Evolutionary conservation across 2,113 vertebrate genomes (phyloP).

Genomic region (Lasiurus cinereus): DNA sequence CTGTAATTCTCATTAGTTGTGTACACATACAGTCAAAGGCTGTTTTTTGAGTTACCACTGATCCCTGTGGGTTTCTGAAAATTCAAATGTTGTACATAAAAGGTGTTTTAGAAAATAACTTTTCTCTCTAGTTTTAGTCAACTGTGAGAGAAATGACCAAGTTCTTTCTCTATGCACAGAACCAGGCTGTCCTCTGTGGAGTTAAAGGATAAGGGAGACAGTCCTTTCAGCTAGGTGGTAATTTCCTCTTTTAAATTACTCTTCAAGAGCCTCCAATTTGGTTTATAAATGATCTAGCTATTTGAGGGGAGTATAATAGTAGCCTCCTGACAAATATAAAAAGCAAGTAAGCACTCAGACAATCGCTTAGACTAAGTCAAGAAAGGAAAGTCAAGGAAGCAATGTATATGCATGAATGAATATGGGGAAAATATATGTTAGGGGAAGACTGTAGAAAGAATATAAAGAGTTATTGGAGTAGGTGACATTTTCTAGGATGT

Average conservation of each 20-base stretch:
- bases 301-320: not conserved
- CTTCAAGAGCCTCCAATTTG: not conserved
- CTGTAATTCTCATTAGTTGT: not conserved
- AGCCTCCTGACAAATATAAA: constrained; percentile 2
- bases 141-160: not conserved
- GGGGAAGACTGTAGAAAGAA: not conserved
- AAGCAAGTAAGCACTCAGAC: not conserved
- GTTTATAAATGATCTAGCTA: constrained; percentile 5
- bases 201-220: not conserved
- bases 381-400: not conserved
- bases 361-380: constrained; percentile 3
- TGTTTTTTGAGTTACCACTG: not conserved
- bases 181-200: not conserved
- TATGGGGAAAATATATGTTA: not conserved
- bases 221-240: not conserved
- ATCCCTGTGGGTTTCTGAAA: constrained; percentile 50
- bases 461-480: not conserved
- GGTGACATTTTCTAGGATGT: not conserved
- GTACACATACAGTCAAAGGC: not conserved
- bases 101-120: not conserved
- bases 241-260: not conserved
- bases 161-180: not conserved
- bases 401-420: not conserved
- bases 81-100: not conserved
- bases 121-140: not conserved